A percentile compares a stretch with the other conserved stretches of the same genome.
These are phyloP conservation scores for Sphyrna mokarran DNA, from an alignment of 2,113 vertebrate genomes.

Conservation along the genomic window DNA sequence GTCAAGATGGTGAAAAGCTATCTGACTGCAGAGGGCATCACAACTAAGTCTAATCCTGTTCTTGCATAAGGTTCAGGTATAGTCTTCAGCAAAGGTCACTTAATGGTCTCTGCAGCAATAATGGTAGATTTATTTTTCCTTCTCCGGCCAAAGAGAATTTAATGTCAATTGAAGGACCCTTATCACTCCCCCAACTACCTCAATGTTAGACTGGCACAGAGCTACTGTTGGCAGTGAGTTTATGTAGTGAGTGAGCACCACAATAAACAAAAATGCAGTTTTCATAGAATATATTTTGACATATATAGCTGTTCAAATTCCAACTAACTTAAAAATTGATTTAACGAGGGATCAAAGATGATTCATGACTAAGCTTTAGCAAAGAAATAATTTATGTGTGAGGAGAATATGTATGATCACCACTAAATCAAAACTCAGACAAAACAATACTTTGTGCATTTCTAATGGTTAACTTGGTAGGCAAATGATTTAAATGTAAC, in stretches of 20 bases:
- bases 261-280: background rate
- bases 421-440: background rate
- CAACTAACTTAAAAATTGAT: slow-evolving; percentile 4
- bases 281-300: background rate
- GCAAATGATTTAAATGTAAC: slow-evolving; percentile 20
- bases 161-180: background rate
- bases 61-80: background rate
- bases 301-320: background rate
- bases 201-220: background rate
- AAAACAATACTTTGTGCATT: background rate
- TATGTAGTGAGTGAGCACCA: background rate
- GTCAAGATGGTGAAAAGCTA: background rate
- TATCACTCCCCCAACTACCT: background rate
- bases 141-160: background rate
- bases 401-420: background rate
- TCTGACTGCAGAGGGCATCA: background rate
- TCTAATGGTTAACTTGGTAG: background rate
- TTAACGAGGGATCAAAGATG: background rate
- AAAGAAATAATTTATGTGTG: background rate
- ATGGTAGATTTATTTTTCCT: background rate
- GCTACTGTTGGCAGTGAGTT: background rate
- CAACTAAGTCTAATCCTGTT: background rate
- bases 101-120: background rate
- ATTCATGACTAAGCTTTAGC: slow-evolving; percentile 11
- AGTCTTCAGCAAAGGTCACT: background rate